Evolutionary conservation across 1,140 invertebrate species (phyloP).

Genomic region (Pectinophora gossypiella): DNA sequence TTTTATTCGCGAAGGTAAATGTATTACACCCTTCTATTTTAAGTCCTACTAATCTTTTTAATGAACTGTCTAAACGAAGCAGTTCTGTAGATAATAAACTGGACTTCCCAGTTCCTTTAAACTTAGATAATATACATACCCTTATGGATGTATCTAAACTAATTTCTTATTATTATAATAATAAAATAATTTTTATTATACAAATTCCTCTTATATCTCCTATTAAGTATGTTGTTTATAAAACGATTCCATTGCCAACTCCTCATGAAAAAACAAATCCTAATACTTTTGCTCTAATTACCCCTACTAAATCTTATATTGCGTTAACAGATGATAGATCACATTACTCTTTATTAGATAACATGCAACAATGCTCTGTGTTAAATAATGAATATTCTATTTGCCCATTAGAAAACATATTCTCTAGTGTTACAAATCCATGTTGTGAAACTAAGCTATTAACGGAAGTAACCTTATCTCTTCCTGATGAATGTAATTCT

Average conservation of each 20-base stretch:
- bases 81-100: not conserved
- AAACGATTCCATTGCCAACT: slow-evolving; percentile 1
- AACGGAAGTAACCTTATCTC: not conserved
- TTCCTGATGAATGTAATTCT: slow-evolving; percentile 5
- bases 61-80: not conserved
- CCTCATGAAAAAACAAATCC: not conserved
- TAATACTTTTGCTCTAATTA: not conserved
- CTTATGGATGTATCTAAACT: not conserved
- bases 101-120: not conserved
- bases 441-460: slow-evolving; percentile 8
- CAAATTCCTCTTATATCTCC: not conserved
- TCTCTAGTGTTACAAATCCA: not conserved
- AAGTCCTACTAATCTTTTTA: not conserved
- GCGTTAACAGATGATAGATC: not conserved
- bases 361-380: not conserved
- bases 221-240: slow-evolving; percentile 1
- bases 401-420: not conserved
- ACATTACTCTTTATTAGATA: slow-evolving; percentile 1
- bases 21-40: no score
- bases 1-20: no score
- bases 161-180: not conserved
- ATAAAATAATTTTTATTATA: not conserved
- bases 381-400: not conserved
- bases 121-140: not conserved
- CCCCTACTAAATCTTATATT: not conserved